Conservation (phyloP, 30 jellyfish, hydroid and myxozoan species). For the Hydractinia symbiolongicarpus region DNA sequence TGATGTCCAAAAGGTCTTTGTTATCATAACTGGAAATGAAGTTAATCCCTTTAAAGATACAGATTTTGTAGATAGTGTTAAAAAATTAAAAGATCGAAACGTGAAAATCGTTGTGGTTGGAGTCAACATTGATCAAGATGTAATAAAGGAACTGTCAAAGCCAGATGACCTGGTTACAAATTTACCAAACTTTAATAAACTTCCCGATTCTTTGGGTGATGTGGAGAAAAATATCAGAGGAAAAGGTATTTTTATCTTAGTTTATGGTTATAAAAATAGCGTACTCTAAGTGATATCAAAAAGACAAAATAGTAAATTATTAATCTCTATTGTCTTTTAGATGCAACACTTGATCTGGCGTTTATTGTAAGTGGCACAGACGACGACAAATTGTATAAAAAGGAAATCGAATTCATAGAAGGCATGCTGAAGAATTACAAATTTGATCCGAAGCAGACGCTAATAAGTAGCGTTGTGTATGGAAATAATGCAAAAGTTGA, state of each 20-base stretch:
- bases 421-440: slow-evolving; percentile 24
- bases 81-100: slow-evolving; percentile 31
- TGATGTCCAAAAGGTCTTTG: slow-evolving; percentile 30
- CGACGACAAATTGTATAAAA: slow-evolving; percentile 25
- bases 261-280: neutral
- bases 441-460: slow-evolving; percentile 22
- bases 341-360: slow-evolving; percentile 7
- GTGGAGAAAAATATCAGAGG: neutral
- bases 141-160: neutral
- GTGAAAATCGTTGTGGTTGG: slow-evolving; percentile 52
- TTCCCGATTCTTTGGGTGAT: neutral
- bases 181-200: neutral
- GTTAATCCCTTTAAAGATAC: slow-evolving; percentile 37
- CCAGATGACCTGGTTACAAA: neutral
- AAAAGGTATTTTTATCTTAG: neutral
- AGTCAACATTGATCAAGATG: slow-evolving; percentile 36
- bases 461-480: slow-evolving; percentile 42
- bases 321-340: neutral
- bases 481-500: slow-evolving; percentile 26
- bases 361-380: slow-evolving; percentile 6
- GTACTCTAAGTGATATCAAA: neutral
- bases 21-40: slow-evolving; percentile 53
- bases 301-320: neutral
- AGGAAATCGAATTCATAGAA: slow-evolving; percentile 28
- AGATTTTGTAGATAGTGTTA: slow-evolving; percentile 34